A percentile compares a stretch with the other conserved stretches of the same genome.
Evolutionary conservation across 2,113 vertebrate genomes (phyloP).

Genomic region (Passer montanus): DNA sequence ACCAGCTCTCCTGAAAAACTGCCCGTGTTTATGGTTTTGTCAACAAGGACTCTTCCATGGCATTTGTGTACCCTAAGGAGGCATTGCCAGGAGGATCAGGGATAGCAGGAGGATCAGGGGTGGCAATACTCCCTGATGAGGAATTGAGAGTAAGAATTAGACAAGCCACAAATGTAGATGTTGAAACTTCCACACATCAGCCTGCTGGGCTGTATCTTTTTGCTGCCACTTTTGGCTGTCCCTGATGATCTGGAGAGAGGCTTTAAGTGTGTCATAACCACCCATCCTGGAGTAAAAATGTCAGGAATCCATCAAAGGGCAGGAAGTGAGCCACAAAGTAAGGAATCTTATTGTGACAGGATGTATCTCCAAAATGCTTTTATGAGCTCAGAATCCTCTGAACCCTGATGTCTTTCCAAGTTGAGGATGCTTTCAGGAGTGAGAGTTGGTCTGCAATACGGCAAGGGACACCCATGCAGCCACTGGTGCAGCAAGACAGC

Average conservation of each 20-base stretch:
- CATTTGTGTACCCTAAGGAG: not conserved
- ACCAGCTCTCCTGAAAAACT: not conserved
- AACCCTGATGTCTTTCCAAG: not conserved
- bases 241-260: not conserved
- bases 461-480: not conserved
- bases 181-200: not conserved
- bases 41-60: not conserved
- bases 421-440: not conserved
- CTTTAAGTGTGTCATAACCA: not conserved
- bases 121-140: not conserved
- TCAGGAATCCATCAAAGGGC: not conserved
- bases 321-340: not conserved
- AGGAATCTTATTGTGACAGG: fast-evolving
- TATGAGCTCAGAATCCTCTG: not conserved
- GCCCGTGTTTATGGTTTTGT: not conserved
- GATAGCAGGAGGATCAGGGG: not conserved
- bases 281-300: not conserved
- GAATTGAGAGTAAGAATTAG: not conserved
- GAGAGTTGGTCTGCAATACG: fast-evolving
- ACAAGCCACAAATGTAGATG: fast-evolving
- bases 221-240: not conserved
- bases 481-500: not conserved
- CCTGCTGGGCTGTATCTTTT: not conserved
- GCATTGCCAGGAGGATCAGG: not conserved
- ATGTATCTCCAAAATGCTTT: not conserved